These are phyloP conservation scores for Borostomias antarcticus DNA, from an alignment of 2,797 vertebrate genomes.

Conservation along the genomic window DNA sequence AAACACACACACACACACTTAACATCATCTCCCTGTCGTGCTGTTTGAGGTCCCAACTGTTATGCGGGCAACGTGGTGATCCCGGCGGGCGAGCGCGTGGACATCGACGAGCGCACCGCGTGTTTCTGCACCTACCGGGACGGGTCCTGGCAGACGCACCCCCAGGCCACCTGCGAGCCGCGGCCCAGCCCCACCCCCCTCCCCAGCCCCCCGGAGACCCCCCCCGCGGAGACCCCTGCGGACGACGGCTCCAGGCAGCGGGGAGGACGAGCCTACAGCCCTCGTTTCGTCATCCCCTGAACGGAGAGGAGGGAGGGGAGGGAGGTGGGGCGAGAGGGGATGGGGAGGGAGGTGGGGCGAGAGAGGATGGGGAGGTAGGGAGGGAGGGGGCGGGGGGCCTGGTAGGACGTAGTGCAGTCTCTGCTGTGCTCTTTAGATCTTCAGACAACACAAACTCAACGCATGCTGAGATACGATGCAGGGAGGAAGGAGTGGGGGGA, in stretches of 20 bases:
- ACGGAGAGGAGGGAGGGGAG: not conserved
- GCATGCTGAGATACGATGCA: not conserved
- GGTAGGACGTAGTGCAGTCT: not conserved
- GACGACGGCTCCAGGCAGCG: constrained; percentile 52
- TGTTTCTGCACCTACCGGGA: constrained; percentile 74
- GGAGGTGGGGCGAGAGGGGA: not conserved
- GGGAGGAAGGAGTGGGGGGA: not conserved
- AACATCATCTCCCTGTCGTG: not conserved
- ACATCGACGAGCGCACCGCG: constrained; percentile 70
- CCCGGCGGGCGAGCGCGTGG: constrained; percentile 72
- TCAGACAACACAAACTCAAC: not conserved
- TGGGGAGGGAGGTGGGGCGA: constrained; percentile 37
- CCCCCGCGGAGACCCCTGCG: constrained; percentile 8
- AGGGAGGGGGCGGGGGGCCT: constrained; percentile 29
- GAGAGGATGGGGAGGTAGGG: constrained; percentile 22
- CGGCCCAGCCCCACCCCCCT: constrained; percentile 43
- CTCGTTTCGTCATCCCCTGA: constrained; percentile 72
- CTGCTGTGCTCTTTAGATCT: not conserved
- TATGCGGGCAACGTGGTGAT: constrained; percentile 78
- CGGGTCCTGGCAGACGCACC: constrained; percentile 74
- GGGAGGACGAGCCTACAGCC: constrained; percentile 41
- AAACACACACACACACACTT: not conserved
- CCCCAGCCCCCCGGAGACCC: constrained; percentile 18
- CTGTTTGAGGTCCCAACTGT: constrained; percentile 79
- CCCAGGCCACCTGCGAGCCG: constrained; percentile 64